Evolutionary conservation across 2,797 vertebrate genomes (phyloP).

Genomic region (Chloroceryle amazona): DNA sequence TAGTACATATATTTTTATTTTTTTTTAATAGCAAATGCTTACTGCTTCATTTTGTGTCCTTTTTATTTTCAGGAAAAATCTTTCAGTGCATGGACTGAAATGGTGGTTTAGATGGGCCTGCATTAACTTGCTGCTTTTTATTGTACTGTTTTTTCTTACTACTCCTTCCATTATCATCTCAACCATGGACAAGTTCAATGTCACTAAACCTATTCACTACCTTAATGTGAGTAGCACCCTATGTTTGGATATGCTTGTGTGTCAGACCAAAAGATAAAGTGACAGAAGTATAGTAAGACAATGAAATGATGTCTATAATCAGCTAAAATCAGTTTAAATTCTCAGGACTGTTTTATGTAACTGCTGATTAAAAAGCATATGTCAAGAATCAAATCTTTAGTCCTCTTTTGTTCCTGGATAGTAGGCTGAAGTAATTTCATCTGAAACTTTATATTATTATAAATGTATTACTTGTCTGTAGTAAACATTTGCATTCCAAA

Average conservation of each 20-base stretch:
- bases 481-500: neutral
- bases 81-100: conserved; percentile 84
- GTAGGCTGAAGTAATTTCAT: neutral
- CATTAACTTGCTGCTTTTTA: conserved; percentile 89
- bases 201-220: conserved; percentile 92
- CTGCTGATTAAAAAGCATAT: neutral
- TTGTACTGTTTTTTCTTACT: conserved; percentile 95
- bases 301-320: neutral
- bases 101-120: conserved; percentile 89
- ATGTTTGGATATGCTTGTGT: neutral
- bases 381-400: neutral
- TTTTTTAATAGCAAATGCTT: neutral
- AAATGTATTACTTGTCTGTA: neutral
- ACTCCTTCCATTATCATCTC: conserved; percentile 95
- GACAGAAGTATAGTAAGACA: neutral
- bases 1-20: neutral
- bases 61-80: conserved; percentile 87
- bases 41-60: neutral
- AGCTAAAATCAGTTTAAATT: neutral
- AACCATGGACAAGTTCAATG: conserved; percentile 95
- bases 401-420: neutral
- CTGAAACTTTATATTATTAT: neutral
- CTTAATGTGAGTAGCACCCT: conserved; percentile 88
- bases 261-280: neutral
- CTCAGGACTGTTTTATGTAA: neutral